Base-by-base conservation (phyloP, 2,113 vertebrate species). In the Sebastes schlegelii region DNA sequence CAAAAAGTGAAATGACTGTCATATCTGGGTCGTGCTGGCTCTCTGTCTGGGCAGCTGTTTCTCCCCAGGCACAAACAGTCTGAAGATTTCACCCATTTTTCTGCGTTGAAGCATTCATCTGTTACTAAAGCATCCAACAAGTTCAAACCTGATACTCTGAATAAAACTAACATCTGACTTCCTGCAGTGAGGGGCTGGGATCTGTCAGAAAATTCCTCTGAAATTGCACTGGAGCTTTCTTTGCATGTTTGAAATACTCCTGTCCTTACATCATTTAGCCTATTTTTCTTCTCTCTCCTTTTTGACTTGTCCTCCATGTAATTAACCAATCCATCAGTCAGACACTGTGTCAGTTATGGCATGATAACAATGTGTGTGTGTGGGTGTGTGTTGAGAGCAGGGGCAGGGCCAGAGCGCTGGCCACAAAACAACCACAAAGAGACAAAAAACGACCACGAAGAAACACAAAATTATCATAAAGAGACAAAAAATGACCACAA, bases 171-270 rank as follows among this genome's bases (percentile, higher is more conserved):
- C 84, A 84, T 90, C 61, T 86, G 70, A 91, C 82, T 88, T 91
- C 76, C 80, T 87, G 67, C 83, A 73, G 77, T 82, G n/a, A 85
- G 83, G 58, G 73, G 66, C 66, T 79, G 23, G 42, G 67, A 60
- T 83, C 75, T 55, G 63, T 70, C 76, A 43, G 62, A 79, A 81
- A 85, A 93, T 92, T 93, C 92, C 89, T 90, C 60, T 49, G 61
- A 90, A 91, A 91, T 88, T 87, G 74, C 80, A 58, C 61, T 14
- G 23, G 58, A 72, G 62, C 64, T 77, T 69, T 84, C 73, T 65
- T 48, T 77, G 88, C 87, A 48, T 93, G 76, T 88, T 81, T 93
- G 67, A 92, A 91, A 94, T 93, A 74, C 77, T 83, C 26, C 4
- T 63, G 86, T 70, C 68, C 65, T 93, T 84, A 86, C 91, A 91